These are phyloP conservation scores for Hippocampus guttulatus DNA, from an alignment of 2,113 vertebrate genomes.

Conservation along the genomic window DNA sequence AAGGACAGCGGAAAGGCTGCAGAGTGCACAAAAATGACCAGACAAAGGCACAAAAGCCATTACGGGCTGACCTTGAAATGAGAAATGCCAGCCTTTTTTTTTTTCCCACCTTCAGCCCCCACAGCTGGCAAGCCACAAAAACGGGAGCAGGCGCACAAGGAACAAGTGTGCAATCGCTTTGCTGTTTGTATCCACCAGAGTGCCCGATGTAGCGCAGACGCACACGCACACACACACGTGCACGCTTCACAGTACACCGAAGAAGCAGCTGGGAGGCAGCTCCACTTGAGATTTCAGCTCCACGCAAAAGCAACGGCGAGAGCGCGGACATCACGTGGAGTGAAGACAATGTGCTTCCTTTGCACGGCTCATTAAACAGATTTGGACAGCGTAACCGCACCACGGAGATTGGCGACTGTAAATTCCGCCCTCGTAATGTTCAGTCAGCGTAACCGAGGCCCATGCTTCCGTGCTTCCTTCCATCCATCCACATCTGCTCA, in stretches of 20 bases:
- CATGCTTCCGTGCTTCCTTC: background rate
- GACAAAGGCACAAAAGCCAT: background rate
- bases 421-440: background rate
- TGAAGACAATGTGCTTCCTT: constrained; percentile 3
- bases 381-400: too few species aligned
- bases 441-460: background rate
- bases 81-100: constrained; percentile 2
- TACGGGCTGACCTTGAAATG: background rate
- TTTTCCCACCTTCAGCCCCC: constrained; percentile 2
- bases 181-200: constrained; percentile 35
- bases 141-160: constrained; percentile 40
- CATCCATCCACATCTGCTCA: too few species aligned
- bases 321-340: constrained; percentile 14
- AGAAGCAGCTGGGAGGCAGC: constrained; percentile 41
- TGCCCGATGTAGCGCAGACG: constrained; percentile 1
- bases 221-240: constrained; percentile 25
- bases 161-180: constrained; percentile 19
- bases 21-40: background rate
- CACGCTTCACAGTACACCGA: constrained; percentile 39
- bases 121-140: constrained; percentile 56
- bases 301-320: constrained; percentile 20
- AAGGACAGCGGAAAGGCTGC: background rate
- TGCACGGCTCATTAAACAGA: background rate
- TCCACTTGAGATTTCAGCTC: constrained; percentile 29
- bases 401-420: background rate